Evolutionary conservation across 2,888 invertebrate genomes (phyloP), one percentile per base, ranked within the genome.

Genomic region (Platycheirus albimanus): DNA sequence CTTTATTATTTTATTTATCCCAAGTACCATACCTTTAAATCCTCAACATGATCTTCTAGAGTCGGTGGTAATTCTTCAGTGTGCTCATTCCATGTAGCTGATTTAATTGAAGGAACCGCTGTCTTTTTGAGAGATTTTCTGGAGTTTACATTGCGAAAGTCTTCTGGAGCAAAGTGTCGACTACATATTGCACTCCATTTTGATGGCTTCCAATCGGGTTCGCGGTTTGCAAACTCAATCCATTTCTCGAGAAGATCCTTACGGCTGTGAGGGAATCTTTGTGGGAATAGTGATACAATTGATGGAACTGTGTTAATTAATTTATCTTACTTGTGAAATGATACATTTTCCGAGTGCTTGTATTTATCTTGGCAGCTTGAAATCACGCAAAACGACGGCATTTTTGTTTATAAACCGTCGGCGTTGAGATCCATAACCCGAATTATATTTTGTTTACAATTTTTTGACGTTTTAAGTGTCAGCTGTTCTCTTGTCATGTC

Each of bases 151-250:
- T 88, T 88, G 0, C 87, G 88, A 71, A 90, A 91, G 79, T 91
- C 91, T 0, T 87, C 85, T 1, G 88, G 87, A 0, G 85, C 54
- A 78, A 91, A 91, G 66, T 91, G 91, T 0, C 89, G 88, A 81
- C 91, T 90, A 81, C 91, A 91, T 5, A 91, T 87, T 0, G 91
- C 88, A 58, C 90, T 90, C 90, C 91, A 91, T 61, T 89, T 88
- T 1, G 89, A 89, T 3, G 91, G 91, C 70, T 88, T 88, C 91
- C 91, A 91, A 15, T 87, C 84, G 0, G 85, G 77, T 6, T 87
- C 88, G 7, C 91, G 88, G 49, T 87, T 88, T 0, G 89, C 88
- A 61, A 91, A 91, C 7, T 89, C 87, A 54, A 88, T 87, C 91
- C 91, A 91, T 84, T 89, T 87, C 6, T 87, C 85, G 2, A 91